Conservation (phyloP, 2,113 vertebrate species). For the Halcyon malimbica region DNA sequence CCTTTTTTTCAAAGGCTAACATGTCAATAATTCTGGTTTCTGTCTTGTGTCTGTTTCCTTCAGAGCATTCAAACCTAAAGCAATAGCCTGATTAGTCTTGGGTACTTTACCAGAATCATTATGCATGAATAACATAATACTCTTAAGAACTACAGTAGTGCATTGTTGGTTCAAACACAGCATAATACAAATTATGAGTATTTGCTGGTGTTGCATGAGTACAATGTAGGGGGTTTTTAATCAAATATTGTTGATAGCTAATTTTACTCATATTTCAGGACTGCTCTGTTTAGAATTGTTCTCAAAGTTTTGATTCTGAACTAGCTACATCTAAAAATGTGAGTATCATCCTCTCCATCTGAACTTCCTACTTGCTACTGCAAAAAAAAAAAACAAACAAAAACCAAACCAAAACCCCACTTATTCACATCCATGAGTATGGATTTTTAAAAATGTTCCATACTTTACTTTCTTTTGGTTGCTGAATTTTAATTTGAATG, state of each 20-base stretch:
- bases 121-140: background rate
- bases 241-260: background rate
- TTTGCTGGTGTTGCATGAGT: background rate
- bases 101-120: background rate
- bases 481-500: background rate
- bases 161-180: background rate
- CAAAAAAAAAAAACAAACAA: background rate
- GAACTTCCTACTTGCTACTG: background rate
- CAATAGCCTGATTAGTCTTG: background rate
- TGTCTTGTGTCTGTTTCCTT: background rate
- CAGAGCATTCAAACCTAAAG: background rate
- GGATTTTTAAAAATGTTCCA: background rate
- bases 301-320: background rate
- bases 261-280: background rate
- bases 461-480: background rate
- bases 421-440: background rate
- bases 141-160: background rate
- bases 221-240: background rate
- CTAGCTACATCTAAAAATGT: background rate
- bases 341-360: background rate
- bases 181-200: accelerated
- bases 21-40: background rate
- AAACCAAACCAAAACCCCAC: background rate
- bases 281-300: background rate
- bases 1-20: background rate